Conservation (phyloP, 2,113 vertebrate species). For the Morphnarchus princeps region DNA sequence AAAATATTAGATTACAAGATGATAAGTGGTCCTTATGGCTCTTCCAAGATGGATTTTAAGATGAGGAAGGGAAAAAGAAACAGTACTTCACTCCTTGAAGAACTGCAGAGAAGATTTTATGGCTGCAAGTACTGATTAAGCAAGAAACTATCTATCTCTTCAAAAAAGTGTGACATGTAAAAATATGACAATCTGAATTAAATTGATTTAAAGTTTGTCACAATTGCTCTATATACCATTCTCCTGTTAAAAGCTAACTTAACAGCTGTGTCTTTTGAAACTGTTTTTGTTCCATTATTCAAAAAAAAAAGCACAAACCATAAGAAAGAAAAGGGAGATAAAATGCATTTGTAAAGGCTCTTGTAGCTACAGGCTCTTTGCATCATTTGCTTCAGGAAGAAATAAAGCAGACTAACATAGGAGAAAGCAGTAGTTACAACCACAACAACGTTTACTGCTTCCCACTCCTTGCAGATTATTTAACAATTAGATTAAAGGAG, state of each 20-base stretch:
- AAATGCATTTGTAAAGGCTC: neutral
- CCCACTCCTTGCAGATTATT: neutral
- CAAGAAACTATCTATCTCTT: neutral
- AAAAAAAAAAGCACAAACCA: neutral
- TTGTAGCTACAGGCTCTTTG: neutral
- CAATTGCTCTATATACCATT: neutral
- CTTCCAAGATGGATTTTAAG: neutral
- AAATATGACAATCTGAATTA: neutral
- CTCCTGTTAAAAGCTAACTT: neutral
- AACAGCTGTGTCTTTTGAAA: neutral
- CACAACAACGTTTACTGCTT: neutral
- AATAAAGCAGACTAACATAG: neutral
- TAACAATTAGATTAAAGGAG: neutral
- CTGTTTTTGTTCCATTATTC: neutral
- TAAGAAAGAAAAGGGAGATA: neutral
- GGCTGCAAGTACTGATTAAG: neutral
- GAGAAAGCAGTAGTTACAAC: neutral
- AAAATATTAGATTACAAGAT: neutral
- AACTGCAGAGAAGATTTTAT: neutral
- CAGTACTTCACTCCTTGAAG: neutral
- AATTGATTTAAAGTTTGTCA: neutral
- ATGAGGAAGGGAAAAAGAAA: neutral
- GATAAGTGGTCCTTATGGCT: neutral
- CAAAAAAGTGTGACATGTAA: neutral
- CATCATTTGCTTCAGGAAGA: neutral